Evolutionary conservation across 53 echinoderm and acorn worm genomes (phyloP), one percentile per base, ranked within the genome.

Genomic region (Mesocentrotus franciscanus): DNA sequence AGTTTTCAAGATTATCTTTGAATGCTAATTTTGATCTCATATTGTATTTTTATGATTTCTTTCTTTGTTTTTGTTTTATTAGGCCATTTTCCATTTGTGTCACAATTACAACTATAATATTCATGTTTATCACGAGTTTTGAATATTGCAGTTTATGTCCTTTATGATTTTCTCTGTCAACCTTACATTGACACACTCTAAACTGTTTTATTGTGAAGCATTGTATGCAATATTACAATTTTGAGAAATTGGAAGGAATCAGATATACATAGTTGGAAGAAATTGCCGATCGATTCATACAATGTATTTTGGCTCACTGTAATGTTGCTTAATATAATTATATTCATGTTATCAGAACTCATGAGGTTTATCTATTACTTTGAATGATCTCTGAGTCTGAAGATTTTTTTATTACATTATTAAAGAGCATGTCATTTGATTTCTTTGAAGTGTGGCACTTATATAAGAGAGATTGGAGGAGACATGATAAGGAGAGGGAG

Each of bases 391-490:
- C 26, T 10, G 30, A 75, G 30, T 75, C 84, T 36, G 9, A 55
- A 49, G 55, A 84, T 84, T 84, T 84, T 84, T 84, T 84, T 84
- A 84, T 84, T 84, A 84, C 84, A 84, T 84, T 49, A 49, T 49
- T 84, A 84, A 84, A 49, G 55, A 42, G 55, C 84, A 84, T 84
- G 84, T 84, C 42, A 42, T 84, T 39, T 42, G 18, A 49, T 84
- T 84, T 49, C 75, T 9, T 84, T 84, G 9, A 42, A 49, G 14
- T 76, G 20, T 64, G 20, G 20, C 16, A 0, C 17, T 20, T 64
- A 64, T 64, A 16, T 64, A 64, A 64, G 20, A 64, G 16, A 20
- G 64, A 15, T 20, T 64, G 64, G 20, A 64, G 20, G 16, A 14
- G 14, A 61, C 18, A 61, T 61, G 1, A 18, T 15, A 64, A 18